These are phyloP conservation scores for Parthenolecanium corni DNA, from an alignment of 2,888 invertebrate genomes.

Conservation along the genomic window DNA sequence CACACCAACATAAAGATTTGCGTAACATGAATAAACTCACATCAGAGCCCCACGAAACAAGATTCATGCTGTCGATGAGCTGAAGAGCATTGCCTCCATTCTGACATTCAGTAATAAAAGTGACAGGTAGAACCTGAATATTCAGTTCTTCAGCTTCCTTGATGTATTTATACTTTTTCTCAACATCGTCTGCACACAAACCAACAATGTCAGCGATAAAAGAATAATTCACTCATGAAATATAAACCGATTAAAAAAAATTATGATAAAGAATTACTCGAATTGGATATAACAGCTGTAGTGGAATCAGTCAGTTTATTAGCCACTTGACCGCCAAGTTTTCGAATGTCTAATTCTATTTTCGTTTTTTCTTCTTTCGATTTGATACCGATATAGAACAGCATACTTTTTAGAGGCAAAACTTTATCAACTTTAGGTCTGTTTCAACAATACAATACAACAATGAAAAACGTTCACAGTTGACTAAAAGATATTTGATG, in stretches of 20 bases:
- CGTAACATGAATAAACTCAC: conserved; percentile 43
- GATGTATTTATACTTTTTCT: conserved; percentile 55
- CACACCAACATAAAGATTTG: neutral
- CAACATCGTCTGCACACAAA: conserved; percentile 46
- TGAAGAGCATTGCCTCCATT: conserved; percentile 47
- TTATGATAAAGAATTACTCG: conserved; percentile 37
- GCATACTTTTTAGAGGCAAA: conserved; percentile 63
- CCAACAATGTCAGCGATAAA: conserved; percentile 1
- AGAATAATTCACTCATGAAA: neutral
- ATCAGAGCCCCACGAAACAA: conserved; percentile 76
- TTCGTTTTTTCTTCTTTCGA: conserved; percentile 47
- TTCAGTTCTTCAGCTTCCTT: conserved; percentile 51
- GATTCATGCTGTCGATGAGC: conserved; percentile 55
- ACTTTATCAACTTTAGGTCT: conserved; percentile 55
- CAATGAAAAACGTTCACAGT: no score
- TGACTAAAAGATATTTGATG: no score
- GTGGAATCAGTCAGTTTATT: conserved; percentile 51
- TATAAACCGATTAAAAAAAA: conserved; percentile 7
- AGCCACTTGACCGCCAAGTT: conserved; percentile 63
- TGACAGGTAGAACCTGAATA: conserved; percentile 69
- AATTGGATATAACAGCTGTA: conserved; percentile 64
- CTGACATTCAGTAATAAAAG: conserved; percentile 56
- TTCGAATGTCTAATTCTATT: conserved; percentile 54
- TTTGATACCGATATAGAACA: conserved; percentile 57
- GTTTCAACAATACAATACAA: conserved; percentile 9